phyloP scores from a whole-genome alignment of 1,140 invertebrate species.

The Plectrocnemia conspersa region DNA sequence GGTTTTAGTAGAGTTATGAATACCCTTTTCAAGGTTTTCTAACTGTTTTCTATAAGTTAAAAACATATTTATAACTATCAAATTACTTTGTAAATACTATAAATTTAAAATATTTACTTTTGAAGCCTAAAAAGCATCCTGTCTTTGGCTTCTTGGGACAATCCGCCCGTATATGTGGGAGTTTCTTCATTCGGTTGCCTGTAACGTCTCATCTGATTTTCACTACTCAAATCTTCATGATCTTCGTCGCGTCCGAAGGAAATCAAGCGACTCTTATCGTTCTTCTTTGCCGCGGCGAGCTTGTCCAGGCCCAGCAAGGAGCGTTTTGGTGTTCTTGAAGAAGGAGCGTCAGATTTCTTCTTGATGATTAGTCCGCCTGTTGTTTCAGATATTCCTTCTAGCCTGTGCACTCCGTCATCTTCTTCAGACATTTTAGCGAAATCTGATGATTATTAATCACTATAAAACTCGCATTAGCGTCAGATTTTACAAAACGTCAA shows the following conservation, averaged over 20 bases:
- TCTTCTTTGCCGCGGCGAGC: slow-evolving; percentile 70
- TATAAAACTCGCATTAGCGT: too few species aligned
- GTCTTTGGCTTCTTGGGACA: slow-evolving; percentile 72
- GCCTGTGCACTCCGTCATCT: slow-evolving; percentile 65
- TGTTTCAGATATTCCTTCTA: slow-evolving; percentile 75
- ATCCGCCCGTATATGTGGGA: slow-evolving; percentile 87
- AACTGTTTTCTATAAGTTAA: slow-evolving; percentile 50
- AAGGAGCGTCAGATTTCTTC: slow-evolving; percentile 63
- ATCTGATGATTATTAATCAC: too few species aligned
- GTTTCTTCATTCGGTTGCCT: slow-evolving; percentile 78
- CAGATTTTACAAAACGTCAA: too few species aligned
- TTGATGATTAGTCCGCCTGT: slow-evolving; percentile 79
- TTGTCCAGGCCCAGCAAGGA: slow-evolving; percentile 85
- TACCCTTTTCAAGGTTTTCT: slow-evolving; percentile 49
- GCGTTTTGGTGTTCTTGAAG: slow-evolving; percentile 73
- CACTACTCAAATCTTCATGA: slow-evolving; percentile 43
- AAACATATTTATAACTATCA: slow-evolving; percentile 1
- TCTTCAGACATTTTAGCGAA: slow-evolving; percentile 41
- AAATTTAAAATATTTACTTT: slow-evolving; percentile 40
- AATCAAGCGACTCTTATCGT: slow-evolving; percentile 61
- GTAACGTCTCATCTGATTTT: slow-evolving; percentile 57
- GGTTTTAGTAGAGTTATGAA: slow-evolving; percentile 54
- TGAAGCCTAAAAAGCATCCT: slow-evolving; percentile 62
- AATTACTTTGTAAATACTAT: slow-evolving; percentile 10
- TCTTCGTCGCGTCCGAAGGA: slow-evolving; percentile 62